Conservation (phyloP, 2,113 vertebrate genomes). For the Pomatostomus ruficeps region DNA sequence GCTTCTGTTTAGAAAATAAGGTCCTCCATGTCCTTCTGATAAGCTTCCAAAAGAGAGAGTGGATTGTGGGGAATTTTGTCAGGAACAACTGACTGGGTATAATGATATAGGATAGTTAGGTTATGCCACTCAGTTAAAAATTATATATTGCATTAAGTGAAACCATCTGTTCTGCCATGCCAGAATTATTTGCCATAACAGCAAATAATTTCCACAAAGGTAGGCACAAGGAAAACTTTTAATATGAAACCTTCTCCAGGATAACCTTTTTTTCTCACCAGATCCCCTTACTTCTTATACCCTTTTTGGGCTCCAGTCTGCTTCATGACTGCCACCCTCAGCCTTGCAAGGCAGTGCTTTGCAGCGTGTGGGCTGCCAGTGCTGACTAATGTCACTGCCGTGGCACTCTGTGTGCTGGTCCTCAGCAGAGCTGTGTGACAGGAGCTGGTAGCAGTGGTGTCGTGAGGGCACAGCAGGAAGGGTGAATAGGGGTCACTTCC, state of each 20-base stretch:
- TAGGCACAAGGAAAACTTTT: not conserved
- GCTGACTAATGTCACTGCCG: not conserved
- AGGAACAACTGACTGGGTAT: not conserved
- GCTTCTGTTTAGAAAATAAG: not conserved
- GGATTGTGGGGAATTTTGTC: not conserved
- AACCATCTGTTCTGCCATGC: not conserved
- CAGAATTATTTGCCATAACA: not conserved
- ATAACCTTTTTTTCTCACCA: not conserved
- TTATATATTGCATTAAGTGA: not conserved
- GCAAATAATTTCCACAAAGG: not conserved
- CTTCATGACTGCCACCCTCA: not conserved
- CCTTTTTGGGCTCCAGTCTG: not conserved
- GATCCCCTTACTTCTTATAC: not conserved
- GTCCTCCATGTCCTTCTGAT: not conserved
- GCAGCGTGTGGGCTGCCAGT: accelerated
- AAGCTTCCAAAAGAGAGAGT: not conserved
- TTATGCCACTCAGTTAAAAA: not conserved
- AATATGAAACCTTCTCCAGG: not conserved
- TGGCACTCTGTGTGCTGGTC: accelerated
- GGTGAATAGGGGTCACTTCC: not conserved
- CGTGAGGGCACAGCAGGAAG: not conserved
- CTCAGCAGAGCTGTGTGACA: not conserved
- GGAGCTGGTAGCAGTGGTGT: not conserved
- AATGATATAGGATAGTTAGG: not conserved
- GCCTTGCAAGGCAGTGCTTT: not conserved